Base-by-base conservation (phyloP, 2,888 invertebrate species). In the Amblyteles armatorius region DNA sequence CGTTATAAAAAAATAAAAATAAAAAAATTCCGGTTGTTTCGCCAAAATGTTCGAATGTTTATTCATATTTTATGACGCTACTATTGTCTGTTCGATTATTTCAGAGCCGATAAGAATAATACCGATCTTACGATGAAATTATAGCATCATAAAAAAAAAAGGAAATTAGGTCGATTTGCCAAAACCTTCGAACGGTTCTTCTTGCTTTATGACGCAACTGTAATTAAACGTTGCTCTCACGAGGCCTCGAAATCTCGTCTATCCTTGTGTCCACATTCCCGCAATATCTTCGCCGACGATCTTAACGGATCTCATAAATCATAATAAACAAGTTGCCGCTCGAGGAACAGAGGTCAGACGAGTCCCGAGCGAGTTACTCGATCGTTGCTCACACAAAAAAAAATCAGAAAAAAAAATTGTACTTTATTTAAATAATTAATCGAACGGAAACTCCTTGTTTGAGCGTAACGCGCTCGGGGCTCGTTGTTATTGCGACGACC, bases 361-460 rank as follows among this genome's bases (percentile, higher is more conserved):
- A 40, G 48, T 36, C 67, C 22, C 44, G 52, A n/a, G 29, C n/a
- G 52, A 52, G 40, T 69, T 26, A 48, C 22, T 57, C 22, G 26
- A 57, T 55, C 22, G 22, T 2, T 55, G 19, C 9, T 2, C 22
- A 22, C 3, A 57, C 11, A 57, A 55, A 7, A 57, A 57, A 19
- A 26, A 22, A 22, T 22, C 22, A 22, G 22, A 26, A 2, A 26
- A 26, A 52, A 55, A 36, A 11, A 52, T 72, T 29, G 50, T 19
- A 19, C 33, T 60, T 52, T 48, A 13, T 44, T 36, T 33, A 67
- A 44, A 67, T 40, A 78, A 71, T 82, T 78, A 77, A 72, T 72
- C 77, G 57, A 57, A 82, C 65, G 72, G 55, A 82, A 82, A 77
- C 68, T 69, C 60, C 55, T 40, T 57, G 29, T 48, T 57, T 71